phyloP scores from a whole-genome alignment of 1,140 invertebrate genomes.

The Ericerus pela region DNA sequence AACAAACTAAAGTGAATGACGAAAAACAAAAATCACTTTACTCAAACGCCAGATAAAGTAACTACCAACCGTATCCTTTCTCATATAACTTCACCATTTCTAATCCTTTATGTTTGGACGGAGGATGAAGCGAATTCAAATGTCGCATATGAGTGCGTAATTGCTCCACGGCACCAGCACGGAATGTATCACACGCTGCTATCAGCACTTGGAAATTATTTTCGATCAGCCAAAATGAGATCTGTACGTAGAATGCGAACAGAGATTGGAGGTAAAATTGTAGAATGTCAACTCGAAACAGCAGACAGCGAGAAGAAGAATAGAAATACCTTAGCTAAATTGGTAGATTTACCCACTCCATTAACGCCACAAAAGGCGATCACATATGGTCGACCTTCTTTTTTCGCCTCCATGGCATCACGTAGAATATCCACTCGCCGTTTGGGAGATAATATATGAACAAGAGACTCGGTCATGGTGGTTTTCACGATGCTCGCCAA shows the following conservation, averaged over 20 bases:
- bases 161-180: constrained; percentile 97
- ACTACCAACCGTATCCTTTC: constrained; percentile 71
- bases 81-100: constrained; percentile 91
- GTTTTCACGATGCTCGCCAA: constrained; percentile 67
- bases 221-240: constrained; percentile 98
- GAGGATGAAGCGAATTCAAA: constrained; percentile 84
- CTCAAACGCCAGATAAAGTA: background rate
- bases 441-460: constrained; percentile 86
- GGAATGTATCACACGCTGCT: constrained; percentile 97
- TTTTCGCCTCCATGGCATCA: constrained; percentile 82
- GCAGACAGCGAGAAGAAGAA: background rate
- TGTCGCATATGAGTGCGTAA: constrained; percentile 87
- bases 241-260: constrained; percentile 33
- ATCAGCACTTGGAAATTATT: constrained; percentile 93
- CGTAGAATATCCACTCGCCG: constrained; percentile 90
- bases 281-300: background rate
- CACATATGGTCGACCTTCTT: constrained; percentile 70
- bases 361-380: constrained; percentile 99
- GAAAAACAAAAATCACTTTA: no score
- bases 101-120: constrained; percentile 47
- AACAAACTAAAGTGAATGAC: no score
- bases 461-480: constrained; percentile 65
- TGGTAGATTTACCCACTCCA: constrained; percentile 98
- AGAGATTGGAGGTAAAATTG: background rate
- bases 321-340: constrained; percentile 70